These are phyloP conservation scores for Selene dorsalis DNA, from an alignment of 2,797 vertebrate species.

Conservation along the genomic window DNA sequence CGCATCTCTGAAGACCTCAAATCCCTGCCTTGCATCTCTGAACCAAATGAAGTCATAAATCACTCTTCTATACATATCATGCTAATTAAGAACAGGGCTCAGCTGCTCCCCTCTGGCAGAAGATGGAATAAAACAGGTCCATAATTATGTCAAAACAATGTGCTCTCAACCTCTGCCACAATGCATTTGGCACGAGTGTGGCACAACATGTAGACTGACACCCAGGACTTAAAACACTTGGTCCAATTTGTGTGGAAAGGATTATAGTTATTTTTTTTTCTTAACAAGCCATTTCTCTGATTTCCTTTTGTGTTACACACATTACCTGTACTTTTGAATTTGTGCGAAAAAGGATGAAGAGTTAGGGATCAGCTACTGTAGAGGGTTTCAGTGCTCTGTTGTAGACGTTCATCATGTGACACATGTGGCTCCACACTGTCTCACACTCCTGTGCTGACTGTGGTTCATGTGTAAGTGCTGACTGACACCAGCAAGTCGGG, in stretches of 20 bases:
- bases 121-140: constrained; percentile 71
- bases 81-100: constrained; percentile 82
- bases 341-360: constrained; percentile 19
- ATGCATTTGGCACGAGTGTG: constrained; percentile 53
- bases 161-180: constrained; percentile 68
- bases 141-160: constrained; percentile 83
- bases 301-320: constrained; percentile 3
- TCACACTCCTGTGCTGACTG: constrained; percentile 48
- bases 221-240: constrained; percentile 65
- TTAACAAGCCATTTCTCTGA: constrained; percentile 17
- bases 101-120: constrained; percentile 67
- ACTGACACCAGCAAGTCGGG: constrained; percentile 42
- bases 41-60: constrained; percentile 80
- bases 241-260: constrained; percentile 54
- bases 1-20: constrained; percentile 79
- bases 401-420: constrained; percentile 24
- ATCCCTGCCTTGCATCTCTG: constrained; percentile 69
- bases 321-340: constrained; percentile 13
- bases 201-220: constrained; percentile 68
- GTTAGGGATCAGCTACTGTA: background rate
- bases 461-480: constrained; percentile 47
- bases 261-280: constrained; percentile 57
- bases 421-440: constrained; percentile 1
- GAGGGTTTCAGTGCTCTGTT: background rate
- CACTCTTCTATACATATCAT: constrained; percentile 79